A percentile compares a stretch with the other conserved stretches of the same genome.
phyloP scores from a whole-genome alignment of 2,888 invertebrate genomes.

The Acrobasis consociella region DNA sequence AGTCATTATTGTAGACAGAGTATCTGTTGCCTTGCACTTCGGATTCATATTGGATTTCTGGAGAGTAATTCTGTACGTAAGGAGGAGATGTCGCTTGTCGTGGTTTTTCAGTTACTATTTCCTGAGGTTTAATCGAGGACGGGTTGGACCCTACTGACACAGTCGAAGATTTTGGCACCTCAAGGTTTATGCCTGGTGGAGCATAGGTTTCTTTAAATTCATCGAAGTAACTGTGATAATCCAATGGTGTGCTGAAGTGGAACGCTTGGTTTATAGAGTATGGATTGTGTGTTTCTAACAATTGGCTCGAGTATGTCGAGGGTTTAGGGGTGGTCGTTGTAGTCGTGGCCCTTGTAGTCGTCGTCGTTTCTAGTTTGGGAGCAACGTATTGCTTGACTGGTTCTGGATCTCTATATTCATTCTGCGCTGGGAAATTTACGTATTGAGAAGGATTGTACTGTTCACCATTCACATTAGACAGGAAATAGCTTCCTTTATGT shows the following conservation, averaged over 20 bases:
- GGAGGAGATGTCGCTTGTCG: slow-evolving; percentile 55
- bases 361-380: slow-evolving; percentile 50
- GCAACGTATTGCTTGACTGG: slow-evolving; percentile 42
- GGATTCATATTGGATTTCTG: slow-evolving; percentile 70
- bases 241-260: slow-evolving; percentile 74
- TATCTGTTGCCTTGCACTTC: slow-evolving; percentile 59
- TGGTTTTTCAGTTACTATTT: slow-evolving; percentile 54
- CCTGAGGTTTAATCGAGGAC: slow-evolving; percentile 43
- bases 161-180: slow-evolving; percentile 42
- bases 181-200: slow-evolving; percentile 44
- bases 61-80: slow-evolving; percentile 64
- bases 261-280: slow-evolving; percentile 78
- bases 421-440: slow-evolving; percentile 47
- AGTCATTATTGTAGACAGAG: slow-evolving; percentile 57
- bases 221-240: slow-evolving; percentile 69
- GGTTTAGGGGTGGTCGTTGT: slow-evolving; percentile 58
- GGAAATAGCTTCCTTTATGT: slow-evolving; percentile 59
- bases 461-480: slow-evolving; percentile 48
- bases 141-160: slow-evolving; percentile 39
- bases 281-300: slow-evolving; percentile 75
- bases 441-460: slow-evolving; percentile 56
- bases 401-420: slow-evolving; percentile 45
- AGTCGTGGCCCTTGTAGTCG: slow-evolving; percentile 50
- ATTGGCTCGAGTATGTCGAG: slow-evolving; percentile 65
- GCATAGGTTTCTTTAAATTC: slow-evolving; percentile 62